A percentile compares a stretch with the other conserved stretches of the same genome.
Conservation (phyloP, 2,888 invertebrate genomes). For the Stratiomys singularior region DNA sequence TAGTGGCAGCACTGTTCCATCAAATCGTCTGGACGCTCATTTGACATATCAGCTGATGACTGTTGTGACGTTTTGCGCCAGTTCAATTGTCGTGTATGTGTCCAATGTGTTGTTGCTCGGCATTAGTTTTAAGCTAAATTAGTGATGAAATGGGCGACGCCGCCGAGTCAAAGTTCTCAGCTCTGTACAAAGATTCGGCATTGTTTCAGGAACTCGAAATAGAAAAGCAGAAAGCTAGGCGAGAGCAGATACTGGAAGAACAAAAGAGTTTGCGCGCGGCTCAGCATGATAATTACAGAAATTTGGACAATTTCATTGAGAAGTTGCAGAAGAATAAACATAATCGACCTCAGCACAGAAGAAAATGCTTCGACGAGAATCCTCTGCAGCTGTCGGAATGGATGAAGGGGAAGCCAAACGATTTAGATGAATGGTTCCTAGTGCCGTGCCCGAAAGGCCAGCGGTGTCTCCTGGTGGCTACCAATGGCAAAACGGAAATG, state of each 20-base stretch:
- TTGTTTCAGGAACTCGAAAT: slow-evolving; percentile 45
- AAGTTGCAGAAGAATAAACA: slow-evolving; percentile 21
- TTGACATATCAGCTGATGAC: background rate
- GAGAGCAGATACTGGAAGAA: slow-evolving; percentile 56
- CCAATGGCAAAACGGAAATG: slow-evolving; percentile 73
- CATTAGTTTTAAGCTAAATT: no score
- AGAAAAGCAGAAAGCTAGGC: slow-evolving; percentile 57
- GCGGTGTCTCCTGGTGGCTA: slow-evolving; percentile 83
- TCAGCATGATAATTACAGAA: slow-evolving; percentile 57
- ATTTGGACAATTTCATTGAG: slow-evolving; percentile 48
- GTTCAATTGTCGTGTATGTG: background rate
- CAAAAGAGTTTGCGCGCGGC: slow-evolving; percentile 60
- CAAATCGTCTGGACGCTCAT: background rate
- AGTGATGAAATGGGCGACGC: background rate
- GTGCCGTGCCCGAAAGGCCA: slow-evolving; percentile 86
- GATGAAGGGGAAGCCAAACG: slow-evolving; percentile 86
- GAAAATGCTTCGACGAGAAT: slow-evolving; percentile 53
- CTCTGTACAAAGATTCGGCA: slow-evolving; percentile 42
- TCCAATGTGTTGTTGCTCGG: background rate
- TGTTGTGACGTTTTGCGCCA: no score
- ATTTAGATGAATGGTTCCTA: slow-evolving; percentile 79
- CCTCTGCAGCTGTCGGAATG: slow-evolving; percentile 93
- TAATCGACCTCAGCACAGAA: slow-evolving; percentile 10
- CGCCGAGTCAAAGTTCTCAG: slow-evolving; percentile 24
- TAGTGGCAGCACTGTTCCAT: background rate